These are phyloP conservation scores for Montipora sp. DNA, from an alignment of 64 coral and sea anemone species.

Conservation along the genomic window DNA sequence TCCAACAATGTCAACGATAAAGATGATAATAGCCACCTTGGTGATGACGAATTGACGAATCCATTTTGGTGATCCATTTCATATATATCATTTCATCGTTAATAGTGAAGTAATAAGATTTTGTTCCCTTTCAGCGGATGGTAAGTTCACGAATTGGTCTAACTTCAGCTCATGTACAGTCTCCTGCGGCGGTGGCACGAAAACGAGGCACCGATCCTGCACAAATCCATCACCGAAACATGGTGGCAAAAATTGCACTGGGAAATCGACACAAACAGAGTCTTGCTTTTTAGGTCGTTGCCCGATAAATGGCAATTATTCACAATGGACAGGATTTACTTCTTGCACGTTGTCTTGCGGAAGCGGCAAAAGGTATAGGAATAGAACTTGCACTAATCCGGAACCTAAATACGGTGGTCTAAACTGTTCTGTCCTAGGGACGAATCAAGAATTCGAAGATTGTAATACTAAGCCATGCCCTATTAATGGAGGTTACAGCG, in stretches of 20 bases:
- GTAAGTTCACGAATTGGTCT: constrained; percentile 76
- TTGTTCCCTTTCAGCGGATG: constrained; percentile 60
- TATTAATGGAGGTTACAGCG: constrained; percentile 80
- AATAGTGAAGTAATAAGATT: not conserved
- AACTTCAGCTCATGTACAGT: constrained; percentile 67
- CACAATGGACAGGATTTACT: constrained; percentile 63
- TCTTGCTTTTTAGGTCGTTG: constrained; percentile 49
- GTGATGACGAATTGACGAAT: not conserved
- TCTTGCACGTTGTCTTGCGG: constrained; percentile 65
- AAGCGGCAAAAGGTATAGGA: constrained; percentile 37
- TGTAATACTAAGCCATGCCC: constrained; percentile 78
- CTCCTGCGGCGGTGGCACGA: constrained; percentile 63
- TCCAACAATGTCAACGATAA: not conserved
- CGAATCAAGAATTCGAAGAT: constrained; percentile 14
- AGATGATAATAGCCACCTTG: not conserved
- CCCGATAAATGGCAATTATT: constrained; percentile 79
- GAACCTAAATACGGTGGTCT: constrained; percentile 68
- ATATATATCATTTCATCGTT: too few relatives aligned
- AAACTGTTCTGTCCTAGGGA: constrained; percentile 70
- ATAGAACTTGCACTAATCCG: constrained; percentile 70
- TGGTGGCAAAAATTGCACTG: constrained; percentile 50
- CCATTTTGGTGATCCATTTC: too few relatives aligned
- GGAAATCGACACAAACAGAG: not conserved
- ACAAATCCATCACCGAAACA: constrained; percentile 74
- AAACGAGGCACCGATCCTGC: constrained; percentile 66